Conservation (phyloP, 1,140 invertebrate genomes). For the Heliconius congener region DNA sequence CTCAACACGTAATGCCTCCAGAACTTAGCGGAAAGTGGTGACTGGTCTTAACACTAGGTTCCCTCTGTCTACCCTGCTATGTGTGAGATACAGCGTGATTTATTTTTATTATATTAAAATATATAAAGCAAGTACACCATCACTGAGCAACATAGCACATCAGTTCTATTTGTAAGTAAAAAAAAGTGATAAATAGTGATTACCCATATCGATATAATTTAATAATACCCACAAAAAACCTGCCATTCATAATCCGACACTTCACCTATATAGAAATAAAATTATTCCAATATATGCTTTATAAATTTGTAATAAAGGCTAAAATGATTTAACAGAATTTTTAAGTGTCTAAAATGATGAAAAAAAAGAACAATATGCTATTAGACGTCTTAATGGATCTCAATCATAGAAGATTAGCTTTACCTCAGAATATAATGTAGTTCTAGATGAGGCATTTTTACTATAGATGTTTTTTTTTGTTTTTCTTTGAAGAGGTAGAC, state of each 20-base stretch:
- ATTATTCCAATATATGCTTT: neutral
- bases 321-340: neutral
- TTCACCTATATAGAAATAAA: slow-evolving; percentile 20
- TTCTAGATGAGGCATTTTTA: neutral
- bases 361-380: slow-evolving; percentile 18
- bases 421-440: neutral
- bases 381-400: slow-evolving; percentile 23
- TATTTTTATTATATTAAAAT: neutral
- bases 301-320: neutral
- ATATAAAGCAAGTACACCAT: neutral
- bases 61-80: too few relatives aligned
- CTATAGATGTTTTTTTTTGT: neutral
- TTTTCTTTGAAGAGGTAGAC: too few relatives aligned
- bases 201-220: slow-evolving; percentile 31
- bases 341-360: neutral
- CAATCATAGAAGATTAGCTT: slow-evolving; percentile 12
- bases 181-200: slow-evolving; percentile 11
- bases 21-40: too few relatives aligned
- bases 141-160: neutral
- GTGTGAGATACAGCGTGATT: too few relatives aligned
- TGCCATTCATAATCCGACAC: slow-evolving; percentile 31
- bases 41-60: too few relatives aligned
- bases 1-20: too few relatives aligned
- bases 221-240: slow-evolving; percentile 29
- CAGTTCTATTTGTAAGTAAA: neutral